phyloP scores from a whole-genome alignment of 2,888 invertebrate genomes.

The Aporophyla lueneburgensis region DNA sequence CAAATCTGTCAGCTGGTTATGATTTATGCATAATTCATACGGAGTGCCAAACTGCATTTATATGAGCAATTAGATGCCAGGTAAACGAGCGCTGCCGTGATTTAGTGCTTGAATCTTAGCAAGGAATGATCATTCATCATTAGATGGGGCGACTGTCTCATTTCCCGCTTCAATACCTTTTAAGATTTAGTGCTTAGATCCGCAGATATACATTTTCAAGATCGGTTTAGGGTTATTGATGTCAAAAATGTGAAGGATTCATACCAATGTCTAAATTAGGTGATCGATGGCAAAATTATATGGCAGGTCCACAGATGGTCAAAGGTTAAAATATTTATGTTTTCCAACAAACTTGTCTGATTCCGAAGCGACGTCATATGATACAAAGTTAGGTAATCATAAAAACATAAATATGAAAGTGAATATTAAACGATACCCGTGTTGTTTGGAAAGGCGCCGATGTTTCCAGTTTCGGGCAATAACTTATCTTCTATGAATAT shows the following conservation, averaged over 20 bases:
- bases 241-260: conserved; percentile 16
- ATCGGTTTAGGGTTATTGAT: conserved; percentile 1
- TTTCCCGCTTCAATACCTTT: conserved; percentile 42
- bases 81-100: conserved; percentile 75
- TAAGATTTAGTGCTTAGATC: conserved; percentile 38
- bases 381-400: conserved; percentile 57
- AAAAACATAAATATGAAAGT: conserved; percentile 65
- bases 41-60: conserved; percentile 77
- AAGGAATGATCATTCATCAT: conserved; percentile 64
- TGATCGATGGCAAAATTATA: conserved; percentile 22
- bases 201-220: conserved; percentile 14
- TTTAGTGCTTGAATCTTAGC: conserved; percentile 60
- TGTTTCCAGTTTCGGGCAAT: conserved; percentile 54
- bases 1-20: conserved; percentile 77
- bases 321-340: conserved; percentile 18
- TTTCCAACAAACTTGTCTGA: conserved; percentile 19
- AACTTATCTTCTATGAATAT: conserved; percentile 69
- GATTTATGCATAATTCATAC: conserved; percentile 79
- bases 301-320: not conserved
- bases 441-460: conserved; percentile 61
- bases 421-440: conserved; percentile 53
- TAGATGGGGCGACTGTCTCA: conserved; percentile 31
- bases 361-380: conserved; percentile 32
- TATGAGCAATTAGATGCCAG: conserved; percentile 72
- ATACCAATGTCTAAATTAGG: conserved; percentile 15